phyloP scores from a whole-genome alignment of 2,797 vertebrate species.

The Anguilla megastoma region DNA sequence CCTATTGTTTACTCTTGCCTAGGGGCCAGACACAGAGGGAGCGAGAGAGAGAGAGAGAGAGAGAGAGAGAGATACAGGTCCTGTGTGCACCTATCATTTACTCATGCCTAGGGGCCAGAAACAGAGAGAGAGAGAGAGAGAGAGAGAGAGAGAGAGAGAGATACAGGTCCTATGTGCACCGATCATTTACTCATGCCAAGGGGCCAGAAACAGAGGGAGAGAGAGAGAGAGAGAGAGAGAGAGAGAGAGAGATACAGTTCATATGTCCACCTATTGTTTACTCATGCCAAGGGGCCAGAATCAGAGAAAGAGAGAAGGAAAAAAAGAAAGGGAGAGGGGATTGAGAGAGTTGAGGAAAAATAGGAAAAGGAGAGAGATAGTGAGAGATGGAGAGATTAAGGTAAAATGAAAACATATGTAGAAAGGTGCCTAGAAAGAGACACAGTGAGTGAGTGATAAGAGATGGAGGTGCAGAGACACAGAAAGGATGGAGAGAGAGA shows the following conservation, averaged over 20 bases:
- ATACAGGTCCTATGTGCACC: neutral
- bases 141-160: neutral
- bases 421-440: neutral
- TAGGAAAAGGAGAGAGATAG: neutral
- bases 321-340: neutral
- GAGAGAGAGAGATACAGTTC: neutral
- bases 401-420: neutral
- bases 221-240: neutral
- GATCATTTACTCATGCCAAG: too few species aligned
- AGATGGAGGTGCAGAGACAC: neutral
- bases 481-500: neutral
- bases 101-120: too few species aligned
- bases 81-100: too few species aligned
- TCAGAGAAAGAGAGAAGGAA: neutral
- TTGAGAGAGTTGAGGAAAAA: neutral
- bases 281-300: too few species aligned
- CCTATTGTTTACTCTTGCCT: neutral
- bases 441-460: neutral
- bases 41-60: neutral
- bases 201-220: neutral
- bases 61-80: neutral
- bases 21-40: neutral
- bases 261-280: too few species aligned
- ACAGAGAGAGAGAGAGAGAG: neutral
- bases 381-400: neutral